phyloP scores from a whole-genome alignment of 2,113 vertebrate genomes.

The Lathamus discolor region DNA sequence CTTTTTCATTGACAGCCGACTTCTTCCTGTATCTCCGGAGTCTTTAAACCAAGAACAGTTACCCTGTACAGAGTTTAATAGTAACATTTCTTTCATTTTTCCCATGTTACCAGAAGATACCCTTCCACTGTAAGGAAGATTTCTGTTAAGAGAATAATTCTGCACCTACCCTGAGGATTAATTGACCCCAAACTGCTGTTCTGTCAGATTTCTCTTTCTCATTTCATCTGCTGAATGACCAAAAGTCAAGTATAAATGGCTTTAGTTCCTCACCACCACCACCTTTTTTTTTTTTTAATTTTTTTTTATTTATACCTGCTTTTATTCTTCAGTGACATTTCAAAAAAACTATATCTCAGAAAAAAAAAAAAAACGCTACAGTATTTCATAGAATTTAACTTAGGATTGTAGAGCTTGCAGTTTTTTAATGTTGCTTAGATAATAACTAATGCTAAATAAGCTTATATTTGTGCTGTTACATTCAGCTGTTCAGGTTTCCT shows the following conservation, averaged over 20 bases:
- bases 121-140: background rate
- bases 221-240: background rate
- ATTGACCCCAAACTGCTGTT: background rate
- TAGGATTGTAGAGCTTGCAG: background rate
- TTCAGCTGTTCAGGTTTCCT: background rate
- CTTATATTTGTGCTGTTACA: background rate
- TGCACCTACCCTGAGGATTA: background rate
- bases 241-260: background rate
- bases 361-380: background rate
- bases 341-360: background rate
- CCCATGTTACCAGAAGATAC: background rate
- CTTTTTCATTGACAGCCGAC: background rate
- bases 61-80: background rate
- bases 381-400: background rate
- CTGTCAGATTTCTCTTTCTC: background rate
- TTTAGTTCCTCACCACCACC: background rate
- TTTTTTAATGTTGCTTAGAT: background rate
- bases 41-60: background rate
- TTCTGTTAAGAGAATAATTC: background rate
- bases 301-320: background rate
- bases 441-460: background rate
- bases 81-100: background rate
- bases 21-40: background rate
- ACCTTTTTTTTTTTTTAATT: no score
- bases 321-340: background rate